Evolutionary conservation across 2,888 invertebrate species (phyloP).

Genomic region (Horisme vitalbata): DNA sequence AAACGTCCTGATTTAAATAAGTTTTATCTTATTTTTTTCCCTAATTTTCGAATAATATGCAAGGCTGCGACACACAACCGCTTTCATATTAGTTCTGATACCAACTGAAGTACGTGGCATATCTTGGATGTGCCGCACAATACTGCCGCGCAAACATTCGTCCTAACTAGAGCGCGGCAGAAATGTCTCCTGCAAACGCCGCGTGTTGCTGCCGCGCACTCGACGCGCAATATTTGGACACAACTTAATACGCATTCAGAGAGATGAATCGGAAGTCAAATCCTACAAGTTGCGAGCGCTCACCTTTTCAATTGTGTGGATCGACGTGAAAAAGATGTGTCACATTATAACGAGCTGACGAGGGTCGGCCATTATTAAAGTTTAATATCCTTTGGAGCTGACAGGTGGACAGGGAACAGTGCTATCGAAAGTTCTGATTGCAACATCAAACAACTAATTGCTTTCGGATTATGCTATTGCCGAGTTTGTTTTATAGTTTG

Average conservation of each 20-base stretch:
- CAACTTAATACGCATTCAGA: constrained; percentile 22
- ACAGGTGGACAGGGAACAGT: constrained; percentile 32
- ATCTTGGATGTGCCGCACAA: no score
- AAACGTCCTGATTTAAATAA: no score
- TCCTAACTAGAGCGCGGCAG: no score
- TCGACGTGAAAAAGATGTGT: constrained; percentile 45
- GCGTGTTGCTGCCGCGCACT: no score
- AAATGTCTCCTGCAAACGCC: no score
- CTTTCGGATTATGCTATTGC: constrained; percentile 11
- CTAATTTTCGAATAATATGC: no score
- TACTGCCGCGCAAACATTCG: no score
- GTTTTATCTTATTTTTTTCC: no score
- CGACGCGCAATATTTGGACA: no score
- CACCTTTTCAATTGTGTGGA: constrained; percentile 41
- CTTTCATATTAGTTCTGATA: no score
- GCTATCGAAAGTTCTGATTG: constrained; percentile 24
- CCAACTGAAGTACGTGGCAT: no score
- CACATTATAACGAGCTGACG: constrained; percentile 53
- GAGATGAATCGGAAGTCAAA: constrained; percentile 34
- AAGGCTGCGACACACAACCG: no score
- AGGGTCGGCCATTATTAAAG: constrained; percentile 63
- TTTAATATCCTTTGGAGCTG: constrained; percentile 49
- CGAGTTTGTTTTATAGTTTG: not conserved
- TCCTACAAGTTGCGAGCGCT: constrained; percentile 34
- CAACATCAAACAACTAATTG: constrained; percentile 20